Conservation (phyloP, 2,113 vertebrate species). For the Passer montanus region DNA sequence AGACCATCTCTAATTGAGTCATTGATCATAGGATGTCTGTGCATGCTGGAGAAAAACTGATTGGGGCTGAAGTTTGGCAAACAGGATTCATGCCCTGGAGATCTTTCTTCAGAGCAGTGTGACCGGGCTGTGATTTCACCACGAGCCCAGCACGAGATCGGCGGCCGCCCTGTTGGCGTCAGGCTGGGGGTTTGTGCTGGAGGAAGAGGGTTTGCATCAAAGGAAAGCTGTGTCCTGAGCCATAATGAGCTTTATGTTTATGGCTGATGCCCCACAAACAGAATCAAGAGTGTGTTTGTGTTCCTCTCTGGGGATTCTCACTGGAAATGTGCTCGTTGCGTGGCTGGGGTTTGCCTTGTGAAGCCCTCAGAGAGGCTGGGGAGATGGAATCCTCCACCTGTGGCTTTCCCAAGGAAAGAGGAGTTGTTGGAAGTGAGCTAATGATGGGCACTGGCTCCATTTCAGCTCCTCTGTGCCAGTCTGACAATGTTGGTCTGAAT, state of each 20-base stretch:
- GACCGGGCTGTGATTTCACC: background rate
- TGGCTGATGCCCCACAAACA: background rate
- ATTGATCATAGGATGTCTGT: background rate
- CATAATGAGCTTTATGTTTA: background rate
- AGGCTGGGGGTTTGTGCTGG: background rate
- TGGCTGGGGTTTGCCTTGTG: background rate
- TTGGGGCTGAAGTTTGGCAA: background rate
- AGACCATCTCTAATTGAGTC: background rate
- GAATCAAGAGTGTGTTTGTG: background rate
- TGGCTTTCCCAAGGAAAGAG: background rate
- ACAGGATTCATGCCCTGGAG: background rate
- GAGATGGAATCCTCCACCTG: background rate
- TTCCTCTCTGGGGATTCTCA: background rate
- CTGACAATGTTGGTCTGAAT: background rate
- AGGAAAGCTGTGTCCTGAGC: background rate
- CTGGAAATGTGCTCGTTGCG: background rate
- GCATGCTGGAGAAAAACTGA: background rate
- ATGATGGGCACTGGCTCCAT: fast-evolving
- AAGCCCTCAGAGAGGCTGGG: background rate
- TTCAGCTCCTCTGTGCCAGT: fast-evolving
- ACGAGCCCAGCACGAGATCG: background rate
- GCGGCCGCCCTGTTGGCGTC: background rate
- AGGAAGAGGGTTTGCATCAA: background rate
- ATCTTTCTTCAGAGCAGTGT: background rate
- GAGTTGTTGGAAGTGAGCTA: background rate